Evolutionary conservation across 2,113 vertebrate genomes (phyloP), one percentile per base, ranked within the genome.

Genomic region (Riparia riparia): DNA sequence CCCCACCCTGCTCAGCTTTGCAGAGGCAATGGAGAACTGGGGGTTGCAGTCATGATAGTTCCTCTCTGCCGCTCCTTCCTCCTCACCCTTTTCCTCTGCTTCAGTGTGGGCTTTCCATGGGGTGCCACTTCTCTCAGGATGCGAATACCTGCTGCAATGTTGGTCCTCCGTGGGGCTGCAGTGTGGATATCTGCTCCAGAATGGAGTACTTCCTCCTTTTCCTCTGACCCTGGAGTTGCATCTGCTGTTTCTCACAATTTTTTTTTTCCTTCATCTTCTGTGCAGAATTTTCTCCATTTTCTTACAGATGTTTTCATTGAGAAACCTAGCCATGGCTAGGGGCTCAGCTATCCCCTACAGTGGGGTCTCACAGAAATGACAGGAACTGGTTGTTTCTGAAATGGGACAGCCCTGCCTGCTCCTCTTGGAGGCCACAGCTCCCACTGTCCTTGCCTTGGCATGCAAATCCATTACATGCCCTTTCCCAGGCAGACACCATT

Each of bases 141-240:
- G 41, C 2, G 3, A 25, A 14, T 6, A 28, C 10, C 15, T 80
- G 25, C 26, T 42, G 14, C 45, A 65, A 0, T 0, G 0, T 5
- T 42, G 60, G 3, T 5, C 18, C 6, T 65, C 20, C 74, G 6
- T 12, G 9, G 31, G 24, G 7, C 37, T 89, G 29, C 47, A 42
- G 16, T 5, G 17, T 37, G 25, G 10, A 10, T 22, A 64, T n/a
- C 68, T 80, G 42, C 21, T 74, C 16, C 44, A 77, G 10, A 29
- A 54, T 28, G 21, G 14, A 58, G 10, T 19, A 66, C 4, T 17
- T 68, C 15, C 13, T 89, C 17, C 7, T 82, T 14, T n/a, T 65
- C 3, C 24, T 93, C 14, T 70, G 31, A 49, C 14, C 2, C 37
- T 45, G 10, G 3, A 68, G n/a, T 58, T 93, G 21, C 16, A 8